Conservation (phyloP, 2,113 vertebrate species). For the Pagrus major region DNA sequence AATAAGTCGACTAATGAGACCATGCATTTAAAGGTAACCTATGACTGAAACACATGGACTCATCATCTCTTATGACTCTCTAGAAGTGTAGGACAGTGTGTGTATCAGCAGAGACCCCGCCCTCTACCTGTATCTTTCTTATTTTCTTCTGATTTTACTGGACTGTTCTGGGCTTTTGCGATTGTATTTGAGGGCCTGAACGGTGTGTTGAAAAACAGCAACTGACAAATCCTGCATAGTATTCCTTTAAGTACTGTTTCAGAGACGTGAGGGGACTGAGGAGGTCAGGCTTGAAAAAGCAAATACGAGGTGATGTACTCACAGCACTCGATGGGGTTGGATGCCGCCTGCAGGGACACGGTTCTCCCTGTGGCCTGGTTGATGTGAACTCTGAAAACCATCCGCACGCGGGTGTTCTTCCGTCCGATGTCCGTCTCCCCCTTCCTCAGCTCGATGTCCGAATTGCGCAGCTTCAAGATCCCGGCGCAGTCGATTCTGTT, state of each 20-base stretch:
- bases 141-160: too few relatives aligned
- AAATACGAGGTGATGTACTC: slow-evolving; percentile 75
- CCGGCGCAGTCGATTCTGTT: slow-evolving; percentile 94
- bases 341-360: slow-evolving; percentile 91
- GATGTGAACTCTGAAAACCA: slow-evolving; percentile 94
- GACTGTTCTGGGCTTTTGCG: too few relatives aligned
- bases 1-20: background rate
- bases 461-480: slow-evolving; percentile 95
- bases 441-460: slow-evolving; percentile 95
- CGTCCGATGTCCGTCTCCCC: slow-evolving; percentile 96
- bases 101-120: too few relatives aligned
- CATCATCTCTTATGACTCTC: too few relatives aligned
- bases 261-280: background rate
- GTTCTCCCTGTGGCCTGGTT: slow-evolving; percentile 89
- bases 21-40: too few relatives aligned
- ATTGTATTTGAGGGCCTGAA: too few relatives aligned
- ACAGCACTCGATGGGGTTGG: slow-evolving; percentile 97
- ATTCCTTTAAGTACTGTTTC: background rate
- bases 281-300: background rate
- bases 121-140: too few relatives aligned
- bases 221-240: too few relatives aligned
- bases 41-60: too few relatives aligned
- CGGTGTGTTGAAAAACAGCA: too few relatives aligned
- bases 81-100: too few relatives aligned
- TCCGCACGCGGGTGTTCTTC: slow-evolving; percentile 94